Evolutionary conservation across 2,797 vertebrate species (phyloP).

Genomic region (Aulostomus chinensis): DNA sequence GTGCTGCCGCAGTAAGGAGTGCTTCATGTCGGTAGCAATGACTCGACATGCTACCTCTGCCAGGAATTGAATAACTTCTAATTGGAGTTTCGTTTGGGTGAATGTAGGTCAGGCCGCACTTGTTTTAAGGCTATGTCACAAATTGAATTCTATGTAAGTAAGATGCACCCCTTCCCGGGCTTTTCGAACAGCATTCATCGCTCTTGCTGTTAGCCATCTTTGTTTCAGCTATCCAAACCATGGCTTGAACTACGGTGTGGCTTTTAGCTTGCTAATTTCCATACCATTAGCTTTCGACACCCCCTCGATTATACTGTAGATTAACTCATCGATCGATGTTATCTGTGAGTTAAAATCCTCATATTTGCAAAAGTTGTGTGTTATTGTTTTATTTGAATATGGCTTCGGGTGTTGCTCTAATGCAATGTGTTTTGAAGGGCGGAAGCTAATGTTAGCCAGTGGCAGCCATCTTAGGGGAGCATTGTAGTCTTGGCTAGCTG

Average conservation of each 20-base stretch:
- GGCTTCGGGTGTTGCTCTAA: slow-evolving; percentile 7
- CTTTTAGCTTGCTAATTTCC: slow-evolving; percentile 52
- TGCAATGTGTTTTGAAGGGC: slow-evolving; percentile 68
- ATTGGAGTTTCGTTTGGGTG: neutral
- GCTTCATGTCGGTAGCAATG: slow-evolving; percentile 4
- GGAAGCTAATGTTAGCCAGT: slow-evolving; percentile 76
- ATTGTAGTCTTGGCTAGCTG: slow-evolving; percentile 73
- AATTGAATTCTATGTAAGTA: slow-evolving; percentile 47
- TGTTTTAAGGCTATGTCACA: no score
- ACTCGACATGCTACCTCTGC: neutral
- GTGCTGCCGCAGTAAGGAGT: slow-evolving; percentile 47
- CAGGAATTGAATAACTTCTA: neutral
- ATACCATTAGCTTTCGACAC: neutral
- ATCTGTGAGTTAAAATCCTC: fast-evolving
- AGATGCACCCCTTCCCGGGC: slow-evolving; percentile 72
- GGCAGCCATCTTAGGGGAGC: slow-evolving; percentile 85
- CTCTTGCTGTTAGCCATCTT: slow-evolving; percentile 70
- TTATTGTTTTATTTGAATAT: neutral
- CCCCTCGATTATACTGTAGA: fast-evolving
- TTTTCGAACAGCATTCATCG: slow-evolving; percentile 56
- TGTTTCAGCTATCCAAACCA: slow-evolving; percentile 64
- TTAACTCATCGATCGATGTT: fast-evolving
- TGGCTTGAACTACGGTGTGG: slow-evolving; percentile 23
- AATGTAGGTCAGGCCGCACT: no score
- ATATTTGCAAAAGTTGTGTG: fast-evolving